phyloP scores from a whole-genome alignment of 2,797 vertebrate genomes.

The Halcyon chelicuti region DNA sequence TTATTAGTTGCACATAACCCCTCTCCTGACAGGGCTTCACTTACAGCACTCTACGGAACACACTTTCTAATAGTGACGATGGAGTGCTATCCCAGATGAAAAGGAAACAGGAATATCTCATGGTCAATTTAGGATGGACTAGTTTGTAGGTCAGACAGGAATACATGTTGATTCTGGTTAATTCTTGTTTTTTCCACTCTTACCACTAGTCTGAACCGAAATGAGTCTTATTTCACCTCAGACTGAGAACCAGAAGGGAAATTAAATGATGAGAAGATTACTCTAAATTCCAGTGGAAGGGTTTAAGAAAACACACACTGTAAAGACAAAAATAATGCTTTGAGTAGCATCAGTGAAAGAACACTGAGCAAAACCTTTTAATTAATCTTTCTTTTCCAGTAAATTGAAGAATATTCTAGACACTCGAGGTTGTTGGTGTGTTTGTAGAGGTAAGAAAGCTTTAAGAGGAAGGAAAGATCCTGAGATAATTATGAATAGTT shows the following conservation, averaged over 20 bases:
- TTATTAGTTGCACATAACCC: background rate
- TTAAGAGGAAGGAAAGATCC: background rate
- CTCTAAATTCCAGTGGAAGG: background rate
- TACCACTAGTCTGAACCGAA: background rate
- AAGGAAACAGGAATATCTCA: background rate
- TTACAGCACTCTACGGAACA: background rate
- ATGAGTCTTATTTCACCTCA: background rate
- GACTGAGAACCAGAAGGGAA: background rate
- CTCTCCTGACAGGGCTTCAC: background rate
- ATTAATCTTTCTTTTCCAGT: background rate
- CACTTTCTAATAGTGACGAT: background rate
- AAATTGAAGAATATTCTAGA: background rate
- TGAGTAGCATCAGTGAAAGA: background rate
- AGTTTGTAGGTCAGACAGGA: background rate
- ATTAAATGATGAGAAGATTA: background rate
- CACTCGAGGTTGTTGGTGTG: background rate
- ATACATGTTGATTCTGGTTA: background rate
- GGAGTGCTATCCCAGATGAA: background rate
- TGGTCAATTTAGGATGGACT: background rate
- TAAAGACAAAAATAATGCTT: background rate
- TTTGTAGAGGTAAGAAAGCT: background rate
- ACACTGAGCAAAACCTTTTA: background rate
- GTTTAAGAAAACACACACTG: fast-evolving
- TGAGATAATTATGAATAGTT: background rate
- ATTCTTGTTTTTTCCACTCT: background rate